phyloP scores from a whole-genome alignment of 2,113 vertebrate species.

The Neotoma lepida region DNA sequence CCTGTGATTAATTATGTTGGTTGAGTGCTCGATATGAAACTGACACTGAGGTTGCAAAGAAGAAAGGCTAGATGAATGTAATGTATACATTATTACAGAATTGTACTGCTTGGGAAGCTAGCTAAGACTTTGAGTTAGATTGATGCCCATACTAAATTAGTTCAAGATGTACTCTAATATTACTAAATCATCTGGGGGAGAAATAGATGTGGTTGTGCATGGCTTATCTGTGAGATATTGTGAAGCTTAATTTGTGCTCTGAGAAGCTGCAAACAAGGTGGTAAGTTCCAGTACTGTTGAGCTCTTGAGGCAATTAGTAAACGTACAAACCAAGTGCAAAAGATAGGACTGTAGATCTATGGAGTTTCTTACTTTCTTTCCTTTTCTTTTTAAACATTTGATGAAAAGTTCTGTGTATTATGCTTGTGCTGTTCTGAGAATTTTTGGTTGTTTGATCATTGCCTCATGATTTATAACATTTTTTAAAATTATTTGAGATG shows the following conservation, averaged over 20 bases:
- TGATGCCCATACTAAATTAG: not conserved
- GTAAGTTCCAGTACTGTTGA: not conserved
- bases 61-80: slow-evolving; percentile 37
- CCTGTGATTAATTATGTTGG: slow-evolving; percentile 7
- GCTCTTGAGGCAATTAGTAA: not conserved
- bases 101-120: slow-evolving; percentile 24
- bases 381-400: slow-evolving; percentile 36
- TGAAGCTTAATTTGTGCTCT: slow-evolving; percentile 16
- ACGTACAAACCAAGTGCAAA: not conserved
- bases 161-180: slow-evolving; percentile 46
- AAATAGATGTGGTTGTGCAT: slow-evolving; percentile 20
- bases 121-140: slow-evolving; percentile 41
- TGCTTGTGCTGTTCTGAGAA: slow-evolving; percentile 30
- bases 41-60: slow-evolving; percentile 18
- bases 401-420: slow-evolving; percentile 21
- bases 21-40: not conserved
- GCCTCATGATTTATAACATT: slow-evolving; percentile 42
- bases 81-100: not conserved
- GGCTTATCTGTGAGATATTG: not conserved
- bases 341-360: not conserved
- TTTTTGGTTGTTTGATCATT: slow-evolving; percentile 57
- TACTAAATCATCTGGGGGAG: slow-evolving; percentile 22
- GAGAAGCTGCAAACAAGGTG: slow-evolving; percentile 16
- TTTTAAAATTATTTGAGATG: slow-evolving; percentile 27
- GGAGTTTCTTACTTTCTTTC: not conserved